Percentiles rank a stretch among this genome's conserved stretches.
Conservation (phyloP, 2,113 vertebrate genomes). For the Triplophysa dalaica region DNA sequence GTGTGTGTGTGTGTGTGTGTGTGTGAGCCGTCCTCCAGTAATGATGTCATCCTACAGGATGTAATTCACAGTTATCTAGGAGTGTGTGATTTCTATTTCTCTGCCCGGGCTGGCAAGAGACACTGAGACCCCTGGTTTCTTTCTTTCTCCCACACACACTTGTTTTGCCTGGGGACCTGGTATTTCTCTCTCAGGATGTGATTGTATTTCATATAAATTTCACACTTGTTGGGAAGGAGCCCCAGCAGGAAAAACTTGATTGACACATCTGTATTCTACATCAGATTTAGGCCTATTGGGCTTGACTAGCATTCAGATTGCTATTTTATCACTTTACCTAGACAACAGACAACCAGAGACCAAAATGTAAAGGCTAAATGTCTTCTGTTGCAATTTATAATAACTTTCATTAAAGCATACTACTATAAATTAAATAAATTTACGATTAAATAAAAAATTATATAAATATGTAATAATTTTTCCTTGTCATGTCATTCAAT, state of each 20-base stretch:
- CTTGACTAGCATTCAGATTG: neutral
- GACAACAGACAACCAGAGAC: neutral
- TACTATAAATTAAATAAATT: too few relatives aligned
- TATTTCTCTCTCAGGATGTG: slow-evolving; percentile 30
- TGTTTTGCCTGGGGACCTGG: slow-evolving; percentile 38
- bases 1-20: slow-evolving; percentile 25
- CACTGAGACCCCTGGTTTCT: neutral
- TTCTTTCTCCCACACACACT: slow-evolving; percentile 12
- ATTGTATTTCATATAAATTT: slow-evolving; percentile 47
- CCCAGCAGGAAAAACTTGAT: slow-evolving; percentile 19
- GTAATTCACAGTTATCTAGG: slow-evolving; percentile 55
- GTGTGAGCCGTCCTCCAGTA: slow-evolving; percentile 35
- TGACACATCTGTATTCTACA: slow-evolving; percentile 9
- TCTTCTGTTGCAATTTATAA: too few relatives aligned
- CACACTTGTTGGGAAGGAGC: slow-evolving; percentile 39
- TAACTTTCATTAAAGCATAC: too few relatives aligned
- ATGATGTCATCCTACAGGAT: slow-evolving; percentile 56
- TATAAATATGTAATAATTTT: too few relatives aligned
- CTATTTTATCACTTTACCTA: neutral
- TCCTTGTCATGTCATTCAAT: too few relatives aligned
- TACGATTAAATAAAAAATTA: too few relatives aligned
- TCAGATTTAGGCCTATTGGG: neutral
- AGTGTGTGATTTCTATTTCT: slow-evolving; percentile 53
- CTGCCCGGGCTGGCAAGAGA: slow-evolving; percentile 26
- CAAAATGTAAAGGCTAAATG: too few relatives aligned